Base-by-base conservation (phyloP, 1,140 invertebrate genomes). In the Batillaria attramentaria region DNA sequence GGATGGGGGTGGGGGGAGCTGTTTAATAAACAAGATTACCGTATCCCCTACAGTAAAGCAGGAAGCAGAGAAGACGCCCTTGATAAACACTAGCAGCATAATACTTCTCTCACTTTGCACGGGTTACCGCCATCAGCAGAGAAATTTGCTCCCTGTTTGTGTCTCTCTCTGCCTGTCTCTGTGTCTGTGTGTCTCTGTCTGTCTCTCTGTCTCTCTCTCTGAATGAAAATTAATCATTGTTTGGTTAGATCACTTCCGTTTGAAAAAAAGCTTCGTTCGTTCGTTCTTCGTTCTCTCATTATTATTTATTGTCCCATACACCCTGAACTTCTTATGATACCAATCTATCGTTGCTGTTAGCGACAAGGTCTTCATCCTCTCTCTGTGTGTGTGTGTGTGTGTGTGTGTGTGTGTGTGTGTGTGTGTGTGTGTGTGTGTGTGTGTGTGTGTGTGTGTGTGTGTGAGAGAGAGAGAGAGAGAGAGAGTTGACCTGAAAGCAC, bases 381-480 rank as follows among this genome's bases (percentile, higher is more conserved):
- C 33, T 3, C 2, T 66, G 65, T 66, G 65, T 66, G 65, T 66
- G 65, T 37, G 65, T 37, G 1, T 33, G 62, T 37, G n/a, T 66
- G 28, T 66, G 28, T 33, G 65, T 37, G 1, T 33, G 31, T 35
- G 31, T 13, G 31, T 66, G 57, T 28, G 57, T 62, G 57, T 62
- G 57, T 28, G n/a, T 62, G 57, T 28, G 57, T 62, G 57, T 28
- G 57, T 62, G 57, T 28, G 57, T 62, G 57, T 28, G 57, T 62
- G 57, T 62, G 57, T 62, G 57, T 62, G 57, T 62, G 57, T 66
- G 65, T 35, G n/a, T 66, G 65, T 31, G 65, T 66, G 65, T 66
- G 18, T 8, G 65, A 13, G 33, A 16, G 65, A 66, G 65, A 24
- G 33, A 66, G 8, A 66, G 33, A 66, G 10, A 37, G 65, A 5